phyloP scores from a whole-genome alignment of 2,113 vertebrate genomes.

The Halichoeres trimaculatus region DNA sequence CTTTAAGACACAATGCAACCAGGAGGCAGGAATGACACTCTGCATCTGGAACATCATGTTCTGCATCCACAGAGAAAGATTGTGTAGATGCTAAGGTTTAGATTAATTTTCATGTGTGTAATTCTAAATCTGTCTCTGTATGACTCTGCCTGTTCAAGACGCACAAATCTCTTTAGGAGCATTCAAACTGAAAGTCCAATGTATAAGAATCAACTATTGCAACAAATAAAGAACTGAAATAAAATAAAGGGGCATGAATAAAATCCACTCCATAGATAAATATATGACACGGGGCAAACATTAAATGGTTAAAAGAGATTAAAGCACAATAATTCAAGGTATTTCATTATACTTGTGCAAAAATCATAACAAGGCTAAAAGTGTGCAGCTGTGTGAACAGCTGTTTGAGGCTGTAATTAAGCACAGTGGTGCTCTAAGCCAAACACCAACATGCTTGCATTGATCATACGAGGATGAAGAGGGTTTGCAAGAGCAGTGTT shows the following conservation, averaged over 20 bases:
- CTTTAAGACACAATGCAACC: conserved; percentile 28
- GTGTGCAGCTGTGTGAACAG: background rate
- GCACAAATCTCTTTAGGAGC: background rate
- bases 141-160: background rate
- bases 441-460: background rate
- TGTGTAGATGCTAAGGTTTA: conserved; percentile 6
- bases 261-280: background rate
- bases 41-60: conserved; percentile 30
- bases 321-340: background rate
- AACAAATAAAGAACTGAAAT: no score
- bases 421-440: background rate
- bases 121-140: conserved; percentile 8
- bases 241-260: no score
- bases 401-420: background rate
- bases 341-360: background rate
- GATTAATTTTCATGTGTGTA: background rate
- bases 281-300: background rate
- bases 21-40: conserved; percentile 3
- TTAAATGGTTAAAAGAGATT: background rate
- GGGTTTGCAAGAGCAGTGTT: background rate
- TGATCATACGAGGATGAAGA: background rate
- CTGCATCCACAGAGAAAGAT: conserved; percentile 26
- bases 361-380: background rate
- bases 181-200: background rate
- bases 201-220: background rate